Base-by-base conservation (phyloP, 1,140 invertebrate genomes). In the Drosophila willistoni region DNA sequence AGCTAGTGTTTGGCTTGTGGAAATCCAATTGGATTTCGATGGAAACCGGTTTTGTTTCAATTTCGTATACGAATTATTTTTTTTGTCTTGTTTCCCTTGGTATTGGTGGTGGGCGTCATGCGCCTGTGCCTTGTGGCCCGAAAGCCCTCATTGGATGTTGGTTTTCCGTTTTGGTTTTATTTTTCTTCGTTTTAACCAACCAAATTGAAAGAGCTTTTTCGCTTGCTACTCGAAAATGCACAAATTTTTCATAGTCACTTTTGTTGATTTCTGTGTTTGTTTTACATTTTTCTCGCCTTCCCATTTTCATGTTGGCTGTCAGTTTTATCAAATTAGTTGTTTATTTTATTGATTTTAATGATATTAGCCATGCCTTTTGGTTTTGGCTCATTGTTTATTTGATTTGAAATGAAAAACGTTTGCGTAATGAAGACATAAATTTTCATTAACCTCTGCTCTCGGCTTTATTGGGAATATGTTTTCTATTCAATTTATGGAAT, bases 301-400 rank as follows among this genome's bases (percentile, higher is more conserved):
- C 42, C 60, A 67, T 65, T 79, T 63, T 61, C 68, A 51, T 67
- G 66, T 63, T 66, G 69, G 69, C 73, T 83, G 82, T 87, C 82
- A 79, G 83, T 60, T 66, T 51, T 71, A 65, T 64, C 68, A 68
- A 63, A 79, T 67, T 69, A 65, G 79, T 75, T 86, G 79, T 86
- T 86, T 86, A 86, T 86, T 86, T 86, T 87, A 86, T 86, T 86
- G 83, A 86, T 89, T 86, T 87, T 86, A 82, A 86, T 79, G 79
- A 87, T 86, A 77, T 79, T 89, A 89, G 81, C 76, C 83, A 87
- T 22, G 13, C 84, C 77, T 89, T 87, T 81, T 63, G 44, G 10
- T 44, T 54, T 51, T 61, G 34, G 61, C 42, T 57, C 56, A 70
- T 77, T 76, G 74, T 60, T 56, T 68, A 78, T 81, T 75, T 64